These are phyloP conservation scores for Amblyteles armatorius DNA, from an alignment of 2,888 invertebrate species.

Conservation along the genomic window DNA sequence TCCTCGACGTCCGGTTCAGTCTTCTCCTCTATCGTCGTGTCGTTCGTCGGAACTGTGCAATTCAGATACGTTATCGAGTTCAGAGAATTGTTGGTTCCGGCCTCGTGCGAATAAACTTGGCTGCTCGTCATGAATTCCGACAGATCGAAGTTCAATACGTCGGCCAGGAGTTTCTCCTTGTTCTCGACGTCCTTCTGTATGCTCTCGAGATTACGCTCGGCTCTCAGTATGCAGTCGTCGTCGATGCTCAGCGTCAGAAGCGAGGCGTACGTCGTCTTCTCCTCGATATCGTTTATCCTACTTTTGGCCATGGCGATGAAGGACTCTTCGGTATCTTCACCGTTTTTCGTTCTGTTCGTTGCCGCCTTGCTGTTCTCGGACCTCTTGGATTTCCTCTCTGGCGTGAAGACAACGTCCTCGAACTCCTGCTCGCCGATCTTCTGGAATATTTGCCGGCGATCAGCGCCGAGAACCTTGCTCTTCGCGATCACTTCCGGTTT, in stretches of 20 bases:
- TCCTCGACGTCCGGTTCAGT: conserved; percentile 19
- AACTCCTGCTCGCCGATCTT: conserved; percentile 91
- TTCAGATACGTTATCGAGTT: conserved; percentile 72
- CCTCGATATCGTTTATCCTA: conserved; percentile 68
- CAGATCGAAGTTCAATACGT: conserved; percentile 88
- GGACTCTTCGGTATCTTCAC: conserved; percentile 58
- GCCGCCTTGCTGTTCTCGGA: conserved; percentile 52
- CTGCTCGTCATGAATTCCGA: conserved; percentile 80
- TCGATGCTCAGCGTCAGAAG: conserved; percentile 76
- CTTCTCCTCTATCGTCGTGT: conserved; percentile 12
- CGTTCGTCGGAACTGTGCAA: conserved; percentile 67
- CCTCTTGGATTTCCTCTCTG: conserved; percentile 85
- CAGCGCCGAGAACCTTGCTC: conserved; percentile 61
- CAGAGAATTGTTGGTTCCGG: conserved; percentile 70
- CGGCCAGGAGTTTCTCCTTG: conserved; percentile 90
- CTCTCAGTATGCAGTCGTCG: conserved; percentile 74
- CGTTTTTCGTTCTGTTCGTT: conserved; percentile 58
- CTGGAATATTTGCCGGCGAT: conserved; percentile 88
- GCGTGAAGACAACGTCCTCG: conserved; percentile 89
- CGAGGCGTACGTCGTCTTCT: conserved; percentile 76
- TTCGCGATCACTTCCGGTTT: conserved; percentile 48
- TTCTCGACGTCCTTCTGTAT: conserved; percentile 90
- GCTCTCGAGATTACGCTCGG: conserved; percentile 84
- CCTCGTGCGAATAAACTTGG: conserved; percentile 69
- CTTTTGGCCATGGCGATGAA: conserved; percentile 47